Conservation (phyloP, 2,113 vertebrate species). For the Zosterops borbonicus region DNA sequence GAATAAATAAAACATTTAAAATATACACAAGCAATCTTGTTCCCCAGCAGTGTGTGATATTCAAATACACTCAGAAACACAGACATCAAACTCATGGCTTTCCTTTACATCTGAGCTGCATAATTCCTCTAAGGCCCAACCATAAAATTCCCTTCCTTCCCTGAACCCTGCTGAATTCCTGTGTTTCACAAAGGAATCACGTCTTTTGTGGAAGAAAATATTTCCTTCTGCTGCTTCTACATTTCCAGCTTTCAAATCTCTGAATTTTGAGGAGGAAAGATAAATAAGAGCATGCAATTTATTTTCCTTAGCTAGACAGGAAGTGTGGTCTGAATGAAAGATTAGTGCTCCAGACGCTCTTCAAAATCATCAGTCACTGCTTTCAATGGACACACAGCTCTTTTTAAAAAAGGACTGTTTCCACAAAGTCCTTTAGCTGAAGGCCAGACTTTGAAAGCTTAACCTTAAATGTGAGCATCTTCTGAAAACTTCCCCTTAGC, state of each 20-base stretch:
- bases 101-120: background rate
- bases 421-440: background rate
- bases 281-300: background rate
- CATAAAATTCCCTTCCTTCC: background rate
- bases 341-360: background rate
- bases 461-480: background rate
- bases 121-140: background rate
- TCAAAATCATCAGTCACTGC: background rate
- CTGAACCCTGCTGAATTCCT: background rate
- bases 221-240: background rate
- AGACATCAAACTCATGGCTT: background rate
- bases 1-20: conserved; percentile 11
- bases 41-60: background rate
- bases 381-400: background rate
- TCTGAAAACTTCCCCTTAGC: background rate
- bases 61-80: background rate
- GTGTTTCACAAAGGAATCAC: background rate
- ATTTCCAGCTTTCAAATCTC: conserved; percentile 8
- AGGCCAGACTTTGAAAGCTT: background rate
- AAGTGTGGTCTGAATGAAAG: background rate
- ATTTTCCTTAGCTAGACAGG: background rate
- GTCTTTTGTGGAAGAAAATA: background rate
- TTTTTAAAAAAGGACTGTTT: background rate
- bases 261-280: background rate
- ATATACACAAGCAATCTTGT: background rate